phyloP scores from a whole-genome alignment of 2,797 vertebrate genomes.

The Myoxocephalus aenaeus region DNA sequence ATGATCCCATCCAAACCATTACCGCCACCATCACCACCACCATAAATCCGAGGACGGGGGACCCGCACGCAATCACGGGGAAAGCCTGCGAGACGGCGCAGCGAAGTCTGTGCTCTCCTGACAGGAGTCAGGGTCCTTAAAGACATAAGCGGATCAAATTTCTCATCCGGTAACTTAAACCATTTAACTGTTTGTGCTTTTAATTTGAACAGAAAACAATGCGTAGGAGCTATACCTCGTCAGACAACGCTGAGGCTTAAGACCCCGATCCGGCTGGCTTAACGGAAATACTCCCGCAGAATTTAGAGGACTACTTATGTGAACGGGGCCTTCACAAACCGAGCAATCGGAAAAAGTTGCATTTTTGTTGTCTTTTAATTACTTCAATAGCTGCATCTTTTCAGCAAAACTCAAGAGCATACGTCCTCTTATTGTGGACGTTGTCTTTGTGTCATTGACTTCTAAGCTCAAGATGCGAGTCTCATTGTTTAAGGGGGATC shows the following conservation, averaged over 20 bases:
- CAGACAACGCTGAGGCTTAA: slow-evolving; percentile 59
- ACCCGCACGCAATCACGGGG: slow-evolving; percentile 39
- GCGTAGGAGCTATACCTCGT: slow-evolving; percentile 48
- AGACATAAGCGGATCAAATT: slow-evolving; percentile 80
- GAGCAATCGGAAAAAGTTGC: slow-evolving; percentile 40
- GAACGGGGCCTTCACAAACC: slow-evolving; percentile 40
- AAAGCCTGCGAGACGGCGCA: slow-evolving; percentile 58
- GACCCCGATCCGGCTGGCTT: slow-evolving; percentile 57
- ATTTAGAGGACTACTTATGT: slow-evolving; percentile 38
- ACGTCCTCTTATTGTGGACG: background rate
- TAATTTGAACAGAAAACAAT: slow-evolving; percentile 71
- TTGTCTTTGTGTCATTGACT: slow-evolving; percentile 45
- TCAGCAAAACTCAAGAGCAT: background rate
- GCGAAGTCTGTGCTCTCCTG: slow-evolving; percentile 74
- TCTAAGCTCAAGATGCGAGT: slow-evolving; percentile 44
- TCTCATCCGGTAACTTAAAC: slow-evolving; percentile 82
- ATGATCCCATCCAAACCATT: slow-evolving; percentile 61
- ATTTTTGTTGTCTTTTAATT: background rate
- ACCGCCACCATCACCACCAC: slow-evolving; percentile 38
- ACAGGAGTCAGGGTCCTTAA: slow-evolving; percentile 73
- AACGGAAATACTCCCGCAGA: slow-evolving; percentile 44
- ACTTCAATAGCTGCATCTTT: slow-evolving; percentile 16
- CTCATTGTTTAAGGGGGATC: slow-evolving; percentile 46
- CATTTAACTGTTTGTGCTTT: slow-evolving; percentile 83
- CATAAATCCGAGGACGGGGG: slow-evolving; percentile 60